Percentiles rank a stretch among this genome's conserved stretches.
Evolutionary conservation across 2,797 vertebrate species (phyloP).

Genomic region (Tarsius wallacei): DNA sequence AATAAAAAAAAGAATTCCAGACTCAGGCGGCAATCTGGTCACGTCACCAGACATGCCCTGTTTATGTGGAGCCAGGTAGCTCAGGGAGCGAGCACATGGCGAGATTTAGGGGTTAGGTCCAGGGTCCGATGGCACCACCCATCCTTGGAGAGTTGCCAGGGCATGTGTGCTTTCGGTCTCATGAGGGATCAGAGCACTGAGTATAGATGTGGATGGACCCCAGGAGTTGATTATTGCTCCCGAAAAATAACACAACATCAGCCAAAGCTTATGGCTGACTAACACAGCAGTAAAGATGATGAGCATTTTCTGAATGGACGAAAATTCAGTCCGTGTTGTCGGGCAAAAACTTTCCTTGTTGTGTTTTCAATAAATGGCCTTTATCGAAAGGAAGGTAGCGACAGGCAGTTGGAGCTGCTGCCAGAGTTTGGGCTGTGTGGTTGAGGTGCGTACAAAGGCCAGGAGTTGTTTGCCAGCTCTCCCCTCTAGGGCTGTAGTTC

Average conservation of each 20-base stretch:
- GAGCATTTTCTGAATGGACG: conserved; percentile 19
- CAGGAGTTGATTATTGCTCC: not conserved
- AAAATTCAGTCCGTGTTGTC: not conserved
- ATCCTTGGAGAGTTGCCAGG: not conserved
- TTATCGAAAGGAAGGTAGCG: not conserved
- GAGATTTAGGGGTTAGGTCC: not conserved
- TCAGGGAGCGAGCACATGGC: not conserved
- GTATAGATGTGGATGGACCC: not conserved
- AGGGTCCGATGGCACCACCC: not conserved
- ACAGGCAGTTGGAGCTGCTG: not conserved
- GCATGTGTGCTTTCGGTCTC: not conserved
- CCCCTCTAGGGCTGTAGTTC: conserved; percentile 26
- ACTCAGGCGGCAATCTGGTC: not conserved
- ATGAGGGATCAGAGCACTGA: not conserved
- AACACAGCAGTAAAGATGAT: not conserved
- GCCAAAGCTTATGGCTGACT: not conserved
- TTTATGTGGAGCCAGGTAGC: not conserved
- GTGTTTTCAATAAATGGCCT: conserved; percentile 52
- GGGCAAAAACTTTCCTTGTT: not conserved
- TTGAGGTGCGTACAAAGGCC: not conserved
- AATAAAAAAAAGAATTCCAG: not conserved
- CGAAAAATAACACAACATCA: not conserved
- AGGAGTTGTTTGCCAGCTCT: not conserved
- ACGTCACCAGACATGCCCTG: not conserved
- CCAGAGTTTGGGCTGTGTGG: not conserved